These are phyloP conservation scores for Drymodes brunneopygia DNA, from an alignment of 2,113 vertebrate species.

Conservation along the genomic window DNA sequence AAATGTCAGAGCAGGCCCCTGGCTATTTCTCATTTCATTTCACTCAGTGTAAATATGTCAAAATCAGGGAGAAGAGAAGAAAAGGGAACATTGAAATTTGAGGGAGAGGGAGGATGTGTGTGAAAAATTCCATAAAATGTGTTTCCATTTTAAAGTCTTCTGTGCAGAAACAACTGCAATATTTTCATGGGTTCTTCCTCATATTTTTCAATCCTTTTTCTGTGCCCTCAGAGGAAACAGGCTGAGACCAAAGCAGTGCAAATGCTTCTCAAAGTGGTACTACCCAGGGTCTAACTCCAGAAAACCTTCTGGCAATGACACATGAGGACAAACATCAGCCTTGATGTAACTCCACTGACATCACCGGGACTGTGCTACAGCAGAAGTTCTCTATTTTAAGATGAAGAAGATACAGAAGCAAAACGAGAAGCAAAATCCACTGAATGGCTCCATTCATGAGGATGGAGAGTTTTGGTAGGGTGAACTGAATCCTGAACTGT, in stretches of 20 bases:
- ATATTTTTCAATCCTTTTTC: background rate
- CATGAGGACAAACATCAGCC: background rate
- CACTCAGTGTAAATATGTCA: conserved; percentile 10
- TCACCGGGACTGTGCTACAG: accelerated
- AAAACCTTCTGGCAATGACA: background rate
- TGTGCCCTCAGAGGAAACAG: background rate
- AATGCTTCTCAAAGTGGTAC: background rate
- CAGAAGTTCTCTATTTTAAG: background rate
- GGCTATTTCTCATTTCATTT: conserved; percentile 55
- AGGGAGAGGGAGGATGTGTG: background rate
- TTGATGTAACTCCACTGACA: background rate
- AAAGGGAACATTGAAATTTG: conserved; percentile 36
- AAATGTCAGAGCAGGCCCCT: conserved; percentile 60
- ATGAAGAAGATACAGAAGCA: background rate
- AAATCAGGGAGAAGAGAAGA: conserved; percentile 20
- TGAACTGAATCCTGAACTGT: background rate
- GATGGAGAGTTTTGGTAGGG: background rate
- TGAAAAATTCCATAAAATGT: conserved; percentile 35
- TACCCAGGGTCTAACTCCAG: background rate
- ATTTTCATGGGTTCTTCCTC: background rate
- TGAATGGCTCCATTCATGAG: conserved; percentile 14
- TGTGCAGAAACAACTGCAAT: background rate
- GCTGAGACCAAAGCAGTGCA: background rate
- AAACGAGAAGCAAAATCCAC: background rate
- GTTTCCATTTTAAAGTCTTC: conserved; percentile 26